Conservation (phyloP, 2,797 vertebrate species). For the Microcaecilia unicolor region DNA sequence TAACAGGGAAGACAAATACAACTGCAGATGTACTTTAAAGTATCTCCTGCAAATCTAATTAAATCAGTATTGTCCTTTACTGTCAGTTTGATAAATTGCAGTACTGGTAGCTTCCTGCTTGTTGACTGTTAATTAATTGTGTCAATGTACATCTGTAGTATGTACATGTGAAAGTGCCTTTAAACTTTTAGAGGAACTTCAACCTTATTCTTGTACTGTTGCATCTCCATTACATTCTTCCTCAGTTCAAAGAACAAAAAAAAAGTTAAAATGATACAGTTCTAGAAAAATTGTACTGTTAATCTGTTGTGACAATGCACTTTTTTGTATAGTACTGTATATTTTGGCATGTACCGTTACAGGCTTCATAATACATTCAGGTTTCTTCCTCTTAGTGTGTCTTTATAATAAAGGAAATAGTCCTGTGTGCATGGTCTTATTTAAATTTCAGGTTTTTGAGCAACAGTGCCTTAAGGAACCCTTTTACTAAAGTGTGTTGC, state of each 20-base stretch:
- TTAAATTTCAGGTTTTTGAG: slow-evolving; percentile 25
- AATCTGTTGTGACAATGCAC: slow-evolving; percentile 89
- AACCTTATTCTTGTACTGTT: slow-evolving; percentile 68
- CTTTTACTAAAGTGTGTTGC: too few species aligned
- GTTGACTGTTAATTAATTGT: slow-evolving; percentile 72
- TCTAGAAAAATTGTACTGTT: slow-evolving; percentile 64
- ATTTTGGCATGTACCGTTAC: slow-evolving; percentile 90
- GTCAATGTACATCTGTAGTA: slow-evolving; percentile 82
- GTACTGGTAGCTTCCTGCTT: slow-evolving; percentile 62
- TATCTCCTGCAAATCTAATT: slow-evolving; percentile 45
- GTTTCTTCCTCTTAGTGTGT: slow-evolving; percentile 71
- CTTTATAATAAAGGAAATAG: slow-evolving; percentile 97
- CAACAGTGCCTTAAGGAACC: too few species aligned
- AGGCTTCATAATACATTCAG: slow-evolving; percentile 73
- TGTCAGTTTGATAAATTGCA: slow-evolving; percentile 51
- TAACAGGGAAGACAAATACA: slow-evolving; percentile 48
- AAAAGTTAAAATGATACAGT: slow-evolving; percentile 42
- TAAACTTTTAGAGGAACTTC: slow-evolving; percentile 82
- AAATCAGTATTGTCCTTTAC: slow-evolving; percentile 57
- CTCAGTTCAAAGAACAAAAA: slow-evolving; percentile 41
- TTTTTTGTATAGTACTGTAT: slow-evolving; percentile 96
- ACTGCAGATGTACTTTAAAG: slow-evolving; percentile 40
- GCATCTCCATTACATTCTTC: slow-evolving; percentile 46
- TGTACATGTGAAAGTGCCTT: slow-evolving; percentile 99
- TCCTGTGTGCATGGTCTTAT: slow-evolving; percentile 58